Percentiles rank a stretch among this genome's conserved stretches.
Evolutionary conservation across 2,797 vertebrate species (phyloP).

Genomic region (Kryptolebias ocellatus): DNA sequence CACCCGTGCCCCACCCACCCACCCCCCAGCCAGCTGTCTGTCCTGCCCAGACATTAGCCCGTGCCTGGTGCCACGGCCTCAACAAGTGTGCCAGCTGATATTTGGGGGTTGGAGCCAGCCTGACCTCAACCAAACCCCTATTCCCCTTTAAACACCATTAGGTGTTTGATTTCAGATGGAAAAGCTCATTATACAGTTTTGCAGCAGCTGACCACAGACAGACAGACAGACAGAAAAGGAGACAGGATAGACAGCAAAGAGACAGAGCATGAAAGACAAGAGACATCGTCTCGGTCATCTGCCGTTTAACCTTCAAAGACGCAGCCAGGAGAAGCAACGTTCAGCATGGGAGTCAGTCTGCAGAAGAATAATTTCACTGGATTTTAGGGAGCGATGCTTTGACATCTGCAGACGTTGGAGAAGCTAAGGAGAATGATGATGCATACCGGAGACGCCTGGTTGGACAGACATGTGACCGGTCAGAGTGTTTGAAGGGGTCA

Average conservation of each 20-base stretch:
- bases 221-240: not conserved
- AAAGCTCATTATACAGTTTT: constrained; percentile 63
- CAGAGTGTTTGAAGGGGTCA: constrained; percentile 23
- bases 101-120: constrained; percentile 48
- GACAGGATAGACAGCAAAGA: not conserved
- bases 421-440: constrained; percentile 38
- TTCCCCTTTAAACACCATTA: constrained; percentile 62
- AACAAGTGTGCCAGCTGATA: constrained; percentile 70
- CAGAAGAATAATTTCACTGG: constrained; percentile 40
- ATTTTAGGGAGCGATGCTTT: constrained; percentile 54
- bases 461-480: constrained; percentile 47
- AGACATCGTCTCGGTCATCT: constrained; percentile 59
- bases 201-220: constrained; percentile 62
- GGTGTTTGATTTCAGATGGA: constrained; percentile 63
- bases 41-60: constrained; percentile 70
- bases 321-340: constrained; percentile 17
- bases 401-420: constrained; percentile 46
- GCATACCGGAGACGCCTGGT: constrained; percentile 44
- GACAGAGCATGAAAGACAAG: constrained; percentile 13
- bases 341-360: constrained; percentile 15
- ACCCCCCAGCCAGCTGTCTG: constrained; percentile 65
- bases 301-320: constrained; percentile 45
- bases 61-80: constrained; percentile 69
- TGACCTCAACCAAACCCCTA: constrained; percentile 54
- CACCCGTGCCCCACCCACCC: not conserved